These are phyloP conservation scores for Nycticebus coucang DNA, from an alignment of 2,113 vertebrate genomes.

Conservation along the genomic window DNA sequence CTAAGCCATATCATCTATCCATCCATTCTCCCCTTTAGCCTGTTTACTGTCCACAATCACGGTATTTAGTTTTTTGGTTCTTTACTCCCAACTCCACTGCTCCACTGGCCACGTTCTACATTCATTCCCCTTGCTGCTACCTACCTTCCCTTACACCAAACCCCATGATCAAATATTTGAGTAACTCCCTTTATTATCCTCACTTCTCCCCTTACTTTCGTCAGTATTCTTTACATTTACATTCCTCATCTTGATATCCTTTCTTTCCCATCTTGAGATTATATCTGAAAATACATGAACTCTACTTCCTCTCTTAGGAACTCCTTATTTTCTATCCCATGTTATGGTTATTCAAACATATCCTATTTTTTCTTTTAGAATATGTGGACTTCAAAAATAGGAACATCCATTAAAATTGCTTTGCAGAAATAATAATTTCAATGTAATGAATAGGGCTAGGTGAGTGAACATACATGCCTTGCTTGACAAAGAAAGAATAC, in stretches of 20 bases:
- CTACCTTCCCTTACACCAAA: not conserved
- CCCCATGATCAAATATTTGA: not conserved
- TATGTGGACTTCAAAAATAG: not conserved
- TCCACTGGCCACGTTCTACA: not conserved
- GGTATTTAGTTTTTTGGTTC: not conserved
- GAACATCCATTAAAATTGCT: not conserved
- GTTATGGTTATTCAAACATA: conserved; percentile 1
- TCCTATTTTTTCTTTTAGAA: not conserved
- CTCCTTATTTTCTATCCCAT: not conserved
- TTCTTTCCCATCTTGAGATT: conserved; percentile 11
- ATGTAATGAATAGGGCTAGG: not conserved
- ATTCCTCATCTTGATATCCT: not conserved
- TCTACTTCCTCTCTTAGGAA: not conserved
- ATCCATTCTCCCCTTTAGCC: not conserved
- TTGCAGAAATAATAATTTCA: conserved; percentile 29
- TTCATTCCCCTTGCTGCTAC: not conserved
- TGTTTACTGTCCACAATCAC: not conserved
- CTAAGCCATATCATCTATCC: not conserved
- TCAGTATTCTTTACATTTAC: not conserved
- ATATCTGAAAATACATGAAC: conserved; percentile 27
- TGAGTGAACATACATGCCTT: conserved; percentile 8
- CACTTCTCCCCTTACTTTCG: not conserved
- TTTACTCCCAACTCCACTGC: not conserved
- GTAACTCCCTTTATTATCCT: not conserved
- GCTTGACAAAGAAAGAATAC: not conserved